phyloP scores from a whole-genome alignment of 2,797 vertebrate species.

The Acomys russatus region DNA sequence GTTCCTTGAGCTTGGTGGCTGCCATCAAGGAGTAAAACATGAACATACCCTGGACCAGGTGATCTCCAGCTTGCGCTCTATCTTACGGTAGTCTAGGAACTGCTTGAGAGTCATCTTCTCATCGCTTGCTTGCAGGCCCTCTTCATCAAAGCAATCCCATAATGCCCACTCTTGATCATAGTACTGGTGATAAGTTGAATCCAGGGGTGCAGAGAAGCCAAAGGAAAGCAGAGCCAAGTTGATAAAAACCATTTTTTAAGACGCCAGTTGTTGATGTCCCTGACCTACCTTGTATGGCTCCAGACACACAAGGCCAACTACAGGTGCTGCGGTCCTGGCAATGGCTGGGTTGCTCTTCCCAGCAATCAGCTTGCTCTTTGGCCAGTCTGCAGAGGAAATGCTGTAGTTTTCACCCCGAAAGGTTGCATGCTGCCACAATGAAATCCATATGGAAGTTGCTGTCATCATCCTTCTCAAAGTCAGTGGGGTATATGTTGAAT shows the following conservation, averaged over 20 bases:
- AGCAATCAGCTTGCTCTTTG: constrained; percentile 98
- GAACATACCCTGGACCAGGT: constrained; percentile 97
- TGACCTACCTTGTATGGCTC: constrained; percentile 97
- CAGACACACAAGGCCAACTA: constrained; percentile 96
- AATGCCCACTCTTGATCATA: constrained; percentile 96
- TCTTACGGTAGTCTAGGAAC: constrained; percentile 97
- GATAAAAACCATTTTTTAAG: constrained; percentile 96
- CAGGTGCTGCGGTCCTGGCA: constrained; percentile 95
- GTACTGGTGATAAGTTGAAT: constrained; percentile 94
- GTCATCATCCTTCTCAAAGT: constrained; percentile 99
- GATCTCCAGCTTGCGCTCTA: constrained; percentile 96
- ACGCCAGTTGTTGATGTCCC: constrained; percentile 93
- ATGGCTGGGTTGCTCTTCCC: constrained; percentile 99
- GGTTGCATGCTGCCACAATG: constrained; percentile 96
- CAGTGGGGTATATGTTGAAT: constrained; percentile 93
- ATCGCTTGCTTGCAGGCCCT: constrained; percentile 93
- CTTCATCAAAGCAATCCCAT: constrained; percentile 98
- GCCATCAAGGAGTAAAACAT: constrained; percentile 99
- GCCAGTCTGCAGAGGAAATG: constrained; percentile 95
- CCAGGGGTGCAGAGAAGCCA: constrained; percentile 95
- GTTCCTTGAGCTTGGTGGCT: constrained; percentile 95
- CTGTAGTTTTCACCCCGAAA: constrained; percentile 97
- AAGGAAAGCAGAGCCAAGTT: constrained; percentile 97
- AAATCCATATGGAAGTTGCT: constrained; percentile 98
- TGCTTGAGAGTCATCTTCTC: constrained; percentile 97